Conservation (phyloP, 2,888 invertebrate species). For the Nemapogon koenigi region DNA sequence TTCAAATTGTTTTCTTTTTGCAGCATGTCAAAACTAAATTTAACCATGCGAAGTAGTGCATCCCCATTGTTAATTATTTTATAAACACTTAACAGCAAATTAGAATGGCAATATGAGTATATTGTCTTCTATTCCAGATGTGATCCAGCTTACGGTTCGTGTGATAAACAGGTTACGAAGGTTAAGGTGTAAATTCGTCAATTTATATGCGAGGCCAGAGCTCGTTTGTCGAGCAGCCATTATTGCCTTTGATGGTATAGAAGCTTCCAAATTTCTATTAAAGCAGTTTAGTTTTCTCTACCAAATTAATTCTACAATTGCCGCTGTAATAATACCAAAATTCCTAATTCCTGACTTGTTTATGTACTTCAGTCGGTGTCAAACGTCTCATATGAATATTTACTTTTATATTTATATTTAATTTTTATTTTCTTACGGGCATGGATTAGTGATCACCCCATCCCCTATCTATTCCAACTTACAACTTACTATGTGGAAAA, state of each 20-base stretch:
- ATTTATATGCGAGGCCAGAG: slow-evolving; percentile 60
- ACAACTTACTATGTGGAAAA: too few species aligned
- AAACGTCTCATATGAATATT: too few species aligned
- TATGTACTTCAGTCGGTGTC: too few species aligned
- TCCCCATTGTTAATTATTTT: neutral
- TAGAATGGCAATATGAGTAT: slow-evolving; percentile 1
- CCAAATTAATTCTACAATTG: slow-evolving; percentile 6
- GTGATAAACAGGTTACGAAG: slow-evolving; percentile 4
- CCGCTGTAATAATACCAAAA: neutral
- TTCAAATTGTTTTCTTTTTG: too few species aligned
- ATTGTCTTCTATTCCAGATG: neutral
- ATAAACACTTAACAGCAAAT: neutral
- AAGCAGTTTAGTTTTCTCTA: slow-evolving; percentile 11
- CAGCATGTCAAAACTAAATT: too few species aligned
- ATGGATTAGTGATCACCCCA: too few species aligned
- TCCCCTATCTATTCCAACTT: too few species aligned
- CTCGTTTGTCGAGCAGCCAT: slow-evolving; percentile 45
- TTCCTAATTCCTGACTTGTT: too few species aligned
- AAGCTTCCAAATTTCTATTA: slow-evolving; percentile 25
- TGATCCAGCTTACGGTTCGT: slow-evolving; percentile 3
- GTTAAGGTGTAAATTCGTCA: slow-evolving; percentile 53
- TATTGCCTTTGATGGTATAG: slow-evolving; percentile 30
- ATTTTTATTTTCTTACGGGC: too few species aligned
- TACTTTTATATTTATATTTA: too few species aligned
- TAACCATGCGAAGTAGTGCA: too few species aligned